Percentiles rank a stretch among this genome's conserved stretches.
phyloP scores from a whole-genome alignment of 1,140 invertebrate species.

The Schmidtea mediterranea region DNA sequence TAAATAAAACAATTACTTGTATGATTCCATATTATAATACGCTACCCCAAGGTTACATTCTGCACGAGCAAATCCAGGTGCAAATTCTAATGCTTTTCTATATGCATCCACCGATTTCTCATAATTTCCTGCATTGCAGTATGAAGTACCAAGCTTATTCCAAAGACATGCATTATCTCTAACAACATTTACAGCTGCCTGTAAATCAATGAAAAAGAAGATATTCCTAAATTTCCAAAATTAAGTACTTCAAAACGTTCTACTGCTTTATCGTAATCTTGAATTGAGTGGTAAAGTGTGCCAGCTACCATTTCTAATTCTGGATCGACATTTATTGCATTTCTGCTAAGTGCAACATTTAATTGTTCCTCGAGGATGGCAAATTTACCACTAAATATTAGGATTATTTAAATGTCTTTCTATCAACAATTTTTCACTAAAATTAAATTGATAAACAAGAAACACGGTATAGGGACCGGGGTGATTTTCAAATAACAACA shows the following conservation, averaged over 20 bases:
- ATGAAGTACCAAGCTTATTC: slow-evolving; percentile 81
- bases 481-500: no score
- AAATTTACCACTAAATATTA: neutral
- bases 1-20: slow-evolving; percentile 48
- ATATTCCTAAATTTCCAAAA: neutral
- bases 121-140: slow-evolving; percentile 72
- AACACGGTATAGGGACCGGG: no score
- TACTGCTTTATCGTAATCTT: slow-evolving; percentile 74
- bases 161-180: slow-evolving; percentile 29
- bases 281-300: slow-evolving; percentile 70
- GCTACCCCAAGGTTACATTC: slow-evolving; percentile 90
- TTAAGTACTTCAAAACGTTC: slow-evolving; percentile 62
- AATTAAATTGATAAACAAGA: neutral
- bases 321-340: neutral
- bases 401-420: neutral
- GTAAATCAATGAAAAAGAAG: neutral
- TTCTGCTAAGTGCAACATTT: neutral
- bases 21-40: slow-evolving; percentile 75
- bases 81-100: slow-evolving; percentile 55
- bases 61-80: slow-evolving; percentile 78
- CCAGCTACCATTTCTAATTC: slow-evolving; percentile 51
- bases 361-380: neutral
- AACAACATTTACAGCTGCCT: neutral
- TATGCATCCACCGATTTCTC: slow-evolving; percentile 89
- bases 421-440: neutral